Evolutionary conservation across 2,113 vertebrate species (phyloP), one percentile per base, ranked within the genome.

Genomic region (Brachypteracias leptosomus): DNA sequence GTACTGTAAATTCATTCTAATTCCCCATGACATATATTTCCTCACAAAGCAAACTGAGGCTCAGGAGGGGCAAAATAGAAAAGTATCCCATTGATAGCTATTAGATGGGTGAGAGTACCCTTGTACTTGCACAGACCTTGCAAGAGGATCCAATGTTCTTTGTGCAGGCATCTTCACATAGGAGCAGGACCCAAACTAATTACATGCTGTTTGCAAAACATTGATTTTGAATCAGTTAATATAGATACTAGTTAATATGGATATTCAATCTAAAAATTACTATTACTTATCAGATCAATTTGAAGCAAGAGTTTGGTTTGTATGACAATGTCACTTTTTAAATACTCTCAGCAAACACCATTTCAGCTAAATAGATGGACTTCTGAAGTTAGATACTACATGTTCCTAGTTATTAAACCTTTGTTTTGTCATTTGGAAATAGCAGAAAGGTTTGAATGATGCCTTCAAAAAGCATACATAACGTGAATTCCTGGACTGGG

Each of bases 91-190:
- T 1, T 33, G 36, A 6, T 65, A 62, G 13, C 10, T 31, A 9
- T 13, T 18, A 65, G 24, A 25, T 75, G 31, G 16, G 40, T 44
- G 42, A 54, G 33, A 84, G 17, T 25, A 66, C 13, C 18, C 28
- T 71, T 0, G 0, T 25, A 36, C 14, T 35, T 46, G 29, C 47
- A 19, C 3, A 19, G n/a, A 46, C 42, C 36, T 26, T 62, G 58
- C 63, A 52, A 58, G 47, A 5, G 14, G 26, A 31, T 63, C 0
- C 15, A 0, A 46, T 25, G 16, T 15, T 89, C 10, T 67, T 63
- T 14, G 9, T 0, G 0, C 3, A 8, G 54, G 17, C 8, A 13
- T 3, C 7, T 36, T 9, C 46, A 12, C 58, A 10, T 28, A 62
- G 51, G 42, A 66, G 10, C 22, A 42, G 68, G 20, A 47, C 18